A percentile compares a stretch with the other conserved stretches of the same genome.
Conservation (phyloP, 2,888 invertebrate species). For the Aspidiotus rigidus region DNA sequence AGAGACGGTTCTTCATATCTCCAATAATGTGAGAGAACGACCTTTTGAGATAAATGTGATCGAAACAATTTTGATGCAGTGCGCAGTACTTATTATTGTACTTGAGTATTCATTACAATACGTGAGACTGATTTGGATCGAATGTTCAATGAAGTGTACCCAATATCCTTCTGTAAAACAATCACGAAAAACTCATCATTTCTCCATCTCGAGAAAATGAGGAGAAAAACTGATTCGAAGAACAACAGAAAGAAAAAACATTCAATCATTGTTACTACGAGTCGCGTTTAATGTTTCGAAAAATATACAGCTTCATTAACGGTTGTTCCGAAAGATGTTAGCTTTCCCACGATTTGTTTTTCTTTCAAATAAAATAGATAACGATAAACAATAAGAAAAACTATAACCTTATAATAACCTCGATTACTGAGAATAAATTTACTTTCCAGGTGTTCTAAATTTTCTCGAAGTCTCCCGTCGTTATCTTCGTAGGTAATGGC, state of each 20-base stretch:
- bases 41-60: too few species aligned
- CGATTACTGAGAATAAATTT: constrained; percentile 25
- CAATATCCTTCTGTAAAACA: too few species aligned
- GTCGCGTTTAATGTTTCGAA: neutral
- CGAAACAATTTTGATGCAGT: too few species aligned
- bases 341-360: constrained; percentile 6
- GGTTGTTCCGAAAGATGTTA: constrained; percentile 5
- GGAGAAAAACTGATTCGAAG: neutral
- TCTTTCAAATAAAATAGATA: constrained; percentile 24
- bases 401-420: constrained; percentile 26
- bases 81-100: too few species aligned
- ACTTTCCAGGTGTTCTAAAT: constrained; percentile 19
- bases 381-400: constrained; percentile 29
- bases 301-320: constrained; percentile 10
- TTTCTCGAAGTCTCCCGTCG: constrained; percentile 21
- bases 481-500: neutral
- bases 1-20: too few species aligned
- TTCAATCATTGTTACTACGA: neutral
- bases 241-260: neutral
- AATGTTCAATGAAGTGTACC: too few species aligned
- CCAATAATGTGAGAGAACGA: too few species aligned
- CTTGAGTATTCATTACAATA: too few species aligned
- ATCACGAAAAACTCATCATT: constrained; percentile 53
- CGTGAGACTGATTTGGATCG: too few species aligned
- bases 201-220: constrained; percentile 56